A percentile compares a stretch with the other conserved stretches of the same genome.
Conservation (phyloP, 2,113 vertebrate species). For the Labeo catla region DNA sequence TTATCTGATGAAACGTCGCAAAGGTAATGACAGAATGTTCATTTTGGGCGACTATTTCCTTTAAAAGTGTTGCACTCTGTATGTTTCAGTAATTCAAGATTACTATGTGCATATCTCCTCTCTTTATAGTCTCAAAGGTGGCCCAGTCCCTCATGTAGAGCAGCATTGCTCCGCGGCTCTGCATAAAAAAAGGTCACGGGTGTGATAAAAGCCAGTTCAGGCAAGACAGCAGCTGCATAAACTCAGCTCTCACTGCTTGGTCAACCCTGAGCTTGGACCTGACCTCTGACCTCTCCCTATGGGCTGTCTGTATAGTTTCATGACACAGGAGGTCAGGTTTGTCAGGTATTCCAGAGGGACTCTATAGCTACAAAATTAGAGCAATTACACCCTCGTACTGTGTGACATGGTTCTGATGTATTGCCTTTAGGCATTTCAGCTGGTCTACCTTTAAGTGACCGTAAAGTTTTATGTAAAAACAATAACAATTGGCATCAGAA, state of each 20-base stretch:
- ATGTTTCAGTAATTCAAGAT: not conserved
- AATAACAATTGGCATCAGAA: not conserved
- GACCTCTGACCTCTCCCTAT: conserved; percentile 55
- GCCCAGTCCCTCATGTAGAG: conserved; percentile 15
- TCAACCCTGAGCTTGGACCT: conserved; percentile 59
- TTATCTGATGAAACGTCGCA: not conserved
- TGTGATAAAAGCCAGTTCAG: conserved; percentile 43
- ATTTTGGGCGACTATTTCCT: not conserved
- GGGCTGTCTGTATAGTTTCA: conserved; percentile 57
- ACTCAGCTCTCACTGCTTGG: conserved; percentile 43
- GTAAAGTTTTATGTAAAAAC: not conserved
- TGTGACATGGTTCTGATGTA: conserved; percentile 33
- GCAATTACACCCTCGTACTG: conserved; percentile 42
- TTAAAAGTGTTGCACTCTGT: not conserved
- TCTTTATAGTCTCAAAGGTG: conserved; percentile 20
- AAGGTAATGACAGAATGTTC: not conserved
- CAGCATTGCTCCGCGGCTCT: not conserved
- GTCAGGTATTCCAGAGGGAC: conserved; percentile 51
- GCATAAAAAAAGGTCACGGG: conserved; percentile 22
- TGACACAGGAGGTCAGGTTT: conserved; percentile 37
- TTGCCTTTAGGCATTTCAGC: conserved; percentile 25
- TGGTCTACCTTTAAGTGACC: not conserved
- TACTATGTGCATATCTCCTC: not conserved
- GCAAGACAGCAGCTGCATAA: conserved; percentile 49
- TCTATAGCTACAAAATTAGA: conserved; percentile 48